A percentile compares a stretch with the other conserved stretches of the same genome.
Evolutionary conservation across 2,113 vertebrate species (phyloP).

Genomic region (Alces alces): DNA sequence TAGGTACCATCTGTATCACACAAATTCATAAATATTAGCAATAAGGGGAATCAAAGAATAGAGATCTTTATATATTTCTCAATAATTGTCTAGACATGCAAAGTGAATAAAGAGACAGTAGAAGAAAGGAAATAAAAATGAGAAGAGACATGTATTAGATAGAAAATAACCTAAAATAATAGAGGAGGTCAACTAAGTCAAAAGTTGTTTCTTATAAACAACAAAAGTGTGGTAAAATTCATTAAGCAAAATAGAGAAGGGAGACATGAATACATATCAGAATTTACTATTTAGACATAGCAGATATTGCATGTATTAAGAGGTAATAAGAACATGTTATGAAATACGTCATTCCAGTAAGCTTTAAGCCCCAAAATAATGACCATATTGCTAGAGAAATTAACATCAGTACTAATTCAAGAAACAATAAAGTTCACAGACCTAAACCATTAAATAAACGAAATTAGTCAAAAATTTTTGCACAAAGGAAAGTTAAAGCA

Average conservation of each 20-base stretch:
- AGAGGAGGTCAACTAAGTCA: not conserved
- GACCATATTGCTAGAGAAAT: not conserved
- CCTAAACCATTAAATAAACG: not conserved
- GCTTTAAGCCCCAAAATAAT: not conserved
- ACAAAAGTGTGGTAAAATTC: not conserved
- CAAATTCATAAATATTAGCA: not conserved
- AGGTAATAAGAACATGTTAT: not conserved
- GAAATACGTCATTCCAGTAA: not conserved
- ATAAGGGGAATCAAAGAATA: not conserved
- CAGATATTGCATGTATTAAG: not conserved
- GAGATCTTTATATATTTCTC: not conserved
- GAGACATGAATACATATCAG: not conserved
- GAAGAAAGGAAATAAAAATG: not conserved
- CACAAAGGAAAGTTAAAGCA: not conserved
- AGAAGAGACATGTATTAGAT: not conserved
- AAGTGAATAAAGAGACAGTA: not conserved
- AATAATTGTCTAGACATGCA: not conserved
- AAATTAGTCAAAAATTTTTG: not conserved
- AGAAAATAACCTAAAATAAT: not conserved
- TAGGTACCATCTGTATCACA: not conserved
- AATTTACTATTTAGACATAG: not conserved
- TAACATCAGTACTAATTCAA: not conserved
- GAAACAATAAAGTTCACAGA: not conserved
- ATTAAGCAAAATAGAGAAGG: not conserved
- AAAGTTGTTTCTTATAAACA: not conserved